Percentiles rank a stretch among this genome's conserved stretches.
These are phyloP conservation scores for Dione vanillae DNA, from an alignment of 2,888 invertebrate species.

Conservation along the genomic window DNA sequence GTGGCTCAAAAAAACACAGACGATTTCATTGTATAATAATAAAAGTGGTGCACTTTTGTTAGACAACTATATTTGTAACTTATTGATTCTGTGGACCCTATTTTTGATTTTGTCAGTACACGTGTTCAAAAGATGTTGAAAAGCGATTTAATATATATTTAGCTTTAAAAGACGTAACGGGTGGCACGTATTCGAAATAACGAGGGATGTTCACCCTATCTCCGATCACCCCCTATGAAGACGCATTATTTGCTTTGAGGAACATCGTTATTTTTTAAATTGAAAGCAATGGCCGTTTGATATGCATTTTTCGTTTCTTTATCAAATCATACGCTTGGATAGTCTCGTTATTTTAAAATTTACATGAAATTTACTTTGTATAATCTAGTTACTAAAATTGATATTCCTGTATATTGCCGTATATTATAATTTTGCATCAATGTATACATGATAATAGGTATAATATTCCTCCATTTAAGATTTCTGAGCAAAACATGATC, in stretches of 20 bases:
- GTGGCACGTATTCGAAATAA: slow-evolving; percentile 68
- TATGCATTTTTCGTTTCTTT: slow-evolving; percentile 38
- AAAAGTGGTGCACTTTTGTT: too few species aligned
- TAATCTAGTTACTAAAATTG: background rate
- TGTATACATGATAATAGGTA: too few species aligned
- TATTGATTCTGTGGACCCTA: background rate
- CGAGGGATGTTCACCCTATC: slow-evolving; percentile 64
- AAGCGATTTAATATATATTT: slow-evolving; percentile 73
- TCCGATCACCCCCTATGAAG: slow-evolving; percentile 63
- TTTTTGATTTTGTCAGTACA: slow-evolving; percentile 31
- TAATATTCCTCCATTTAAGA: too few species aligned
- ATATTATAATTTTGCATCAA: too few species aligned
- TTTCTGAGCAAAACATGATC: too few species aligned
- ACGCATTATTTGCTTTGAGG: slow-evolving; percentile 69
- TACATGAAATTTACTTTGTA: slow-evolving; percentile 17
- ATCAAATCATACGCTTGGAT: slow-evolving; percentile 38
- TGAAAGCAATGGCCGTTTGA: slow-evolving; percentile 52
- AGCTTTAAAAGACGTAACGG: slow-evolving; percentile 63
- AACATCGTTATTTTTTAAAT: slow-evolving; percentile 65
- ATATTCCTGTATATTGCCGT: background rate
- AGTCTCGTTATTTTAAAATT: slow-evolving; percentile 34
- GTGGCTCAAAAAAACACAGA: too few species aligned
- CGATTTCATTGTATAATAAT: too few species aligned
- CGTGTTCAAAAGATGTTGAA: slow-evolving; percentile 57
- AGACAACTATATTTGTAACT: background rate